phyloP scores from a whole-genome alignment of 2,888 invertebrate species.

The Mythimna pallens region DNA sequence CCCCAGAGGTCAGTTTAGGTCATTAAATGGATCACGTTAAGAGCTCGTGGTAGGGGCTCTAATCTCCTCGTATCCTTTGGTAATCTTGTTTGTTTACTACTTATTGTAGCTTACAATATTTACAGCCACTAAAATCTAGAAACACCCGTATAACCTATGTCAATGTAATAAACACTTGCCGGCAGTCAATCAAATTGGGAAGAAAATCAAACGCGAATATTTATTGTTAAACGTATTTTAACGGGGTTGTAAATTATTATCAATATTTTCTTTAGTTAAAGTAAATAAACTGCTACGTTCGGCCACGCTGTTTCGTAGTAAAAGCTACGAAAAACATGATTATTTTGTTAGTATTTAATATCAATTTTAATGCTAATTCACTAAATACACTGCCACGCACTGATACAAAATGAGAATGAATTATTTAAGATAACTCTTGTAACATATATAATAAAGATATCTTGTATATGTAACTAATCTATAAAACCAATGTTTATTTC shows the following conservation, averaged over 20 bases:
- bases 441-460: too few relatives aligned
- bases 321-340: conserved; percentile 1
- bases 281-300: conserved; percentile 6
- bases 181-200: conserved; percentile 4
- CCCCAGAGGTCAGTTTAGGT: too few relatives aligned
- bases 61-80: conserved; percentile 57
- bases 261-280: background rate
- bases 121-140: background rate
- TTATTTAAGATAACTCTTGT: too few relatives aligned
- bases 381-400: background rate
- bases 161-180: conserved; percentile 15
- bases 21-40: too few relatives aligned
- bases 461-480: too few relatives aligned
- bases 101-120: conserved; percentile 16
- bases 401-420: background rate
- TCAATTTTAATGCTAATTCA: background rate
- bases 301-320: conserved; percentile 6
- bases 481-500: too few relatives aligned
- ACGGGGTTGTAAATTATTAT: background rate
- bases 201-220: conserved; percentile 9
- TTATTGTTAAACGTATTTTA: background rate
- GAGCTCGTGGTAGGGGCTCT: background rate
- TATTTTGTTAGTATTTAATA: background rate
- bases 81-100: conserved; percentile 46
- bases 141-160: conserved; percentile 9